Percentiles rank a stretch among this genome's conserved stretches.
phyloP scores from a whole-genome alignment of 1,140 invertebrate species.

The Ips typographus region DNA sequence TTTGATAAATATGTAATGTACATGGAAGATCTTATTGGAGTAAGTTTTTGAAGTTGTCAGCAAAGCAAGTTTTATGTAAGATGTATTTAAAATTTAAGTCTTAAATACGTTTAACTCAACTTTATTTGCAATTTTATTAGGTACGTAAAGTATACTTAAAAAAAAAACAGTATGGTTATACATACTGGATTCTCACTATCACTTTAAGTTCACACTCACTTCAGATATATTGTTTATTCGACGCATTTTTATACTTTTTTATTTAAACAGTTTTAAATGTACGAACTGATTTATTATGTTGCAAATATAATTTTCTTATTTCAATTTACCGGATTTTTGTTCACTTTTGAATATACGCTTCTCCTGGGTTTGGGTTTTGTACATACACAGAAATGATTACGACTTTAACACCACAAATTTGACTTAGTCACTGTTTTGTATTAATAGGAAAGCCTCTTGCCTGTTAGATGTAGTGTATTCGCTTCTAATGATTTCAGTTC shows the following conservation, averaged over 20 bases:
- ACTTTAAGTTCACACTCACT: conserved; percentile 38
- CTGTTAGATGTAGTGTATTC: conserved; percentile 44
- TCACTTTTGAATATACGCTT: conserved; percentile 1
- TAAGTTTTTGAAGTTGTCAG: conserved; percentile 8
- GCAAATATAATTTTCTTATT: conserved; percentile 50
- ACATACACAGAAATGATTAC: conserved; percentile 18
- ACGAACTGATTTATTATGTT: conserved; percentile 38
- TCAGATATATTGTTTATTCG: conserved; percentile 35
- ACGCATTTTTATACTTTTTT: conserved; percentile 47
- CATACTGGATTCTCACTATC: conserved; percentile 44
- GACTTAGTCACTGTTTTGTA: conserved; percentile 3
- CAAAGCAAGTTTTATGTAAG: no score
- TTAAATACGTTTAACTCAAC: background rate
- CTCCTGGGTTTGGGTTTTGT: conserved; percentile 26
- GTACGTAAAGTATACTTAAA: background rate
- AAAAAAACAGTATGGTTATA: conserved; percentile 46
- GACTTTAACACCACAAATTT: background rate
- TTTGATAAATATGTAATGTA: conserved; percentile 14
- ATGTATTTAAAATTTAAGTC: background rate
- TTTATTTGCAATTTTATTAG: conserved; percentile 1
- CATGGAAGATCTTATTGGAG: conserved; percentile 3
- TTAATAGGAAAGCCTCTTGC: conserved; percentile 35
- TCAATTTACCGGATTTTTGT: conserved; percentile 38
- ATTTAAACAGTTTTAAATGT: conserved; percentile 47
- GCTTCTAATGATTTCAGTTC: conserved; percentile 33